A percentile compares a stretch with the other conserved stretches of the same genome.
Conservation (phyloP, 2,113 vertebrate genomes). For the Prietella phreatophila region DNA sequence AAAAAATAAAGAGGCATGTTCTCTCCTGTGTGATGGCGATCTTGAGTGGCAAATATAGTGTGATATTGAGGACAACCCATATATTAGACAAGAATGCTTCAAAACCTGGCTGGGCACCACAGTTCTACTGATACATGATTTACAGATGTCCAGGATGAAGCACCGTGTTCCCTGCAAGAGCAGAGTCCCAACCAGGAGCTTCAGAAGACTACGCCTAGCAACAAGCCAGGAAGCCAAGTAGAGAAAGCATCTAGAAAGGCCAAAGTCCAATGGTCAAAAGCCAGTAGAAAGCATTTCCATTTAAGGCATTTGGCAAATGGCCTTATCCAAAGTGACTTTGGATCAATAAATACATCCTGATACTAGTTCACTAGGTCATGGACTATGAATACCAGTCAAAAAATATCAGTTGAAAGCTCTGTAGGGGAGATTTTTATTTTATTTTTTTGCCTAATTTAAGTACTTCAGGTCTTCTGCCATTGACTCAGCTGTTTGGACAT, state of each 20-base stretch:
- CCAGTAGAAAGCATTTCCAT: too few relatives aligned
- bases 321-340: too few relatives aligned
- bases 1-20: neutral
- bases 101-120: neutral
- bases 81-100: neutral
- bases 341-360: too few relatives aligned
- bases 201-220: neutral
- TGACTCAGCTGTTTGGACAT: too few relatives aligned
- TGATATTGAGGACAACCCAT: neutral
- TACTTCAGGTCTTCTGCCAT: too few relatives aligned
- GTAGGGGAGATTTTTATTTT: too few relatives aligned
- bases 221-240: neutral
- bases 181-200: neutral
- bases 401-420: too few relatives aligned
- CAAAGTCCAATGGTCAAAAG: neutral
- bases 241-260: neutral
- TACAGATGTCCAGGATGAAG: neutral
- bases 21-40: neutral
- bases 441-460: too few relatives aligned
- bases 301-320: too few relatives aligned
- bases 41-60: neutral
- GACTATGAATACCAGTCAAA: too few relatives aligned
- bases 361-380: too few relatives aligned
- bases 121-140: neutral
- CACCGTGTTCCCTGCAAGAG: neutral